Evolutionary conservation across 2,888 invertebrate genomes (phyloP).

Genomic region (Drosophila stalkeri): DNA sequence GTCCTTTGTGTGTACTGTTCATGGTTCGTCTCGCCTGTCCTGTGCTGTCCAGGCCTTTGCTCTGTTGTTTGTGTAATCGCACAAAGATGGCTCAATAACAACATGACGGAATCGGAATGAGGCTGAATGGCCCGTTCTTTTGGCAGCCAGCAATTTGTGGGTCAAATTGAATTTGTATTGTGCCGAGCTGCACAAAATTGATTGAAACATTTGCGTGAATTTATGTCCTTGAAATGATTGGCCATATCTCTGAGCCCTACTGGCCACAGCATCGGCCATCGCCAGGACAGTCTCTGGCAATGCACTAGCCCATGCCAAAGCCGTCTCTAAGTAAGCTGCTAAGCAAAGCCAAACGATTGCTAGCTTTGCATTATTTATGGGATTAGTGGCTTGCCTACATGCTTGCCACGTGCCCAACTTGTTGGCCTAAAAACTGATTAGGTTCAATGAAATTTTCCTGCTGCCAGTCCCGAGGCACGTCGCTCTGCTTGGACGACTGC

Average conservation of each 20-base stretch:
- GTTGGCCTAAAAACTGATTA: conserved; percentile 77
- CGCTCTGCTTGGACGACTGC: conserved; percentile 1
- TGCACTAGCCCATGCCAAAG: conserved; percentile 12
- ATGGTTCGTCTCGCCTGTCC: conserved; percentile 24
- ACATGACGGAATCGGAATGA: conserved; percentile 54
- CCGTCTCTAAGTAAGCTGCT: conserved; percentile 18
- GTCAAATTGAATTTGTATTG: conserved; percentile 80
- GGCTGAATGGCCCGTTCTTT: conserved; percentile 38
- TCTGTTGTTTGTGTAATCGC: conserved; percentile 73
- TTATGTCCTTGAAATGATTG: conserved; percentile 79
- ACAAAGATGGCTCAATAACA: conserved; percentile 78
- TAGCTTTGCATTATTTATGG: conserved; percentile 74
- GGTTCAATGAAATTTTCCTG: conserved; percentile 71
- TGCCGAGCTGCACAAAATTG: conserved; percentile 72
- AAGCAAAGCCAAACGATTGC: conserved; percentile 24
- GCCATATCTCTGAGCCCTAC: conserved; percentile 57
- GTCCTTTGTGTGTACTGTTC: conserved; percentile 66
- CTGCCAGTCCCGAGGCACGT: conserved; percentile 19
- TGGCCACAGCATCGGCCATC: conserved; percentile 11
- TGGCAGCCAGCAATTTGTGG: conserved; percentile 72
- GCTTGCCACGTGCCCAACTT: conserved; percentile 66
- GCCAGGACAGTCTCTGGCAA: background rate
- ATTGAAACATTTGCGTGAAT: conserved; percentile 79
- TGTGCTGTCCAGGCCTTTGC: conserved; percentile 21
- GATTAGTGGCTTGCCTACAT: conserved; percentile 72